These are phyloP conservation scores for Hylaeus volcanicus DNA, from an alignment of 1,140 invertebrate genomes.

Conservation along the genomic window DNA sequence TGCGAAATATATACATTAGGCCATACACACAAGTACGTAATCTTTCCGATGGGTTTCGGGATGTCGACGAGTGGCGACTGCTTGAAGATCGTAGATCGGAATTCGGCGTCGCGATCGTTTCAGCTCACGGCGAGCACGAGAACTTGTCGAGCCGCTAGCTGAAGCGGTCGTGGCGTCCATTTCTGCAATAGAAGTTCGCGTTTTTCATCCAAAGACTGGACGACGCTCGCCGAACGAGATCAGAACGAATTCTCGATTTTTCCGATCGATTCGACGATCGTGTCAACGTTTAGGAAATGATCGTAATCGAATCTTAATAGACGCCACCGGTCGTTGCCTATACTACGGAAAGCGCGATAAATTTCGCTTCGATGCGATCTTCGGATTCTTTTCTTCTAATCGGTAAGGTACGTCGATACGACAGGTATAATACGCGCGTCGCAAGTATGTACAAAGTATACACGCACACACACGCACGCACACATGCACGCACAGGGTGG, in stretches of 20 bases:
- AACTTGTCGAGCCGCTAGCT: too few relatives aligned
- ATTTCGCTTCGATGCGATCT: background rate
- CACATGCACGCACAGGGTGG: background rate
- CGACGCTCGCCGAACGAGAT: background rate
- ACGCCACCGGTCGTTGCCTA: slow-evolving; percentile 27
- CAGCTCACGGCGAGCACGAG: too few relatives aligned
- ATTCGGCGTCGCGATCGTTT: too few relatives aligned
- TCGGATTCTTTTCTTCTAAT: background rate
- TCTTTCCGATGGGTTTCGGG: slow-evolving; percentile 44
- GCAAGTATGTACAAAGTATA: slow-evolving; percentile 46
- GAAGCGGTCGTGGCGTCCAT: too few relatives aligned
- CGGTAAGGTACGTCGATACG: slow-evolving; percentile 22
- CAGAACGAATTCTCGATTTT: background rate
- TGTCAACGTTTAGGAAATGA: too few relatives aligned
- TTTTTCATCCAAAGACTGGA: background rate
- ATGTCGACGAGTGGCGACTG: background rate
- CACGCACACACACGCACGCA: slow-evolving; percentile 1
- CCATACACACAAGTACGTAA: slow-evolving; percentile 73
- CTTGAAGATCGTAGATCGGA: background rate
- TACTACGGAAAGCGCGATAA: slow-evolving; percentile 36
- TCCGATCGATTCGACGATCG: background rate
- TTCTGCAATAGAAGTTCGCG: background rate
- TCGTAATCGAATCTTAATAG: background rate
- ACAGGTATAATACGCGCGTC: slow-evolving; percentile 20
- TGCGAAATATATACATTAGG: slow-evolving; percentile 77